These are phyloP conservation scores for Hozukius guyotensis DNA, from an alignment of 2,797 vertebrate species.

Conservation along the genomic window DNA sequence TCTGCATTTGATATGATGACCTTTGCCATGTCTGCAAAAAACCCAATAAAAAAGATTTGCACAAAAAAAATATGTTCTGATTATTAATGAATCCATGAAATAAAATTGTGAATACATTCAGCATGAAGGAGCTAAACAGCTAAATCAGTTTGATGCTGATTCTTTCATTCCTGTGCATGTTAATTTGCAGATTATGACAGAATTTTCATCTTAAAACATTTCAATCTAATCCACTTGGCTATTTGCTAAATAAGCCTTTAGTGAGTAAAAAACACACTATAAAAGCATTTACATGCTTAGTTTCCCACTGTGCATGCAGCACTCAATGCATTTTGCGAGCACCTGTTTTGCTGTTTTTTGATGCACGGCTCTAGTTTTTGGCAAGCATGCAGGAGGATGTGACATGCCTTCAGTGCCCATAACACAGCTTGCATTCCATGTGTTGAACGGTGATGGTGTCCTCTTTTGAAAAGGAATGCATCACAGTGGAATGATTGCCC, in stretches of 20 bases:
- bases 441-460: conserved; percentile 67
- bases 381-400: conserved; percentile 1
- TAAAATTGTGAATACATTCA: neutral
- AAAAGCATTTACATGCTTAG: neutral
- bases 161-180: neutral
- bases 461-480: conserved; percentile 82
- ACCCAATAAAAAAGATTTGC: too few relatives aligned
- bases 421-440: conserved; percentile 69
- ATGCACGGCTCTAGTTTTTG: neutral
- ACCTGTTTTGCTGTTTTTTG: conserved; percentile 53
- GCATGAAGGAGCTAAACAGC: neutral
- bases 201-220: neutral
- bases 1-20: too few relatives aligned
- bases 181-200: neutral
- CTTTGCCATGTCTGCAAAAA: too few relatives aligned
- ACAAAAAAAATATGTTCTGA: too few relatives aligned
- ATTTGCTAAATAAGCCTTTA: neutral
- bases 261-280: neutral
- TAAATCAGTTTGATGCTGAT: neutral
- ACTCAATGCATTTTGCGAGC: neutral
- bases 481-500: conserved; percentile 82
- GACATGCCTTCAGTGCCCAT: conserved; percentile 41
- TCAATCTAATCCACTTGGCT: too few relatives aligned
- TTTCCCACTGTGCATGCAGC: neutral
- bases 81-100: neutral